phyloP scores from a whole-genome alignment of 2,888 invertebrate species.

The Bombyx huttoni region DNA sequence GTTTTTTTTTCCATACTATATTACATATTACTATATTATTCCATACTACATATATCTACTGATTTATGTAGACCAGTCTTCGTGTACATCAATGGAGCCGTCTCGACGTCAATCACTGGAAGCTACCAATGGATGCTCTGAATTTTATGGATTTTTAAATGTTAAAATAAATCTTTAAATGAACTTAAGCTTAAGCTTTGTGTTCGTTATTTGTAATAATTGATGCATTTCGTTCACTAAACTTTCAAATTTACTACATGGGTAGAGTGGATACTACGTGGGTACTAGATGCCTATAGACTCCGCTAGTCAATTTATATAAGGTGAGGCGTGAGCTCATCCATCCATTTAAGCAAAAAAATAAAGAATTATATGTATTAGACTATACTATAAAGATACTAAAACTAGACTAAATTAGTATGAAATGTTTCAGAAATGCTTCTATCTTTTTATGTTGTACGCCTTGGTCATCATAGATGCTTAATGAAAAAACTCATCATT shows the following conservation, averaged over 20 bases:
- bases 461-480: too few species aligned
- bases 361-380: too few species aligned
- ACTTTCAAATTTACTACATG: neutral
- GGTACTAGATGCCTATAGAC: too few species aligned
- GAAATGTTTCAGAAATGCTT: too few species aligned
- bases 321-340: too few species aligned
- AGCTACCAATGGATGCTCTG: slow-evolving; percentile 11
- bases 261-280: too few species aligned
- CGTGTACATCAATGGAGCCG: slow-evolving; percentile 20
- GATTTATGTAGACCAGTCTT: slow-evolving; percentile 17
- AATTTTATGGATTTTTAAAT: slow-evolving; percentile 7
- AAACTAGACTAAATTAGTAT: too few species aligned
- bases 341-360: too few species aligned
- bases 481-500: too few species aligned
- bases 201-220: neutral
- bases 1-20: slow-evolving; percentile 10
- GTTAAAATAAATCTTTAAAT: neutral
- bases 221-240: neutral
- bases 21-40: slow-evolving; percentile 22
- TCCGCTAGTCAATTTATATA: too few species aligned
- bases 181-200: neutral
- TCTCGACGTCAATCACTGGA: slow-evolving; percentile 26
- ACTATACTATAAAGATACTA: too few species aligned
- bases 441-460: too few species aligned
- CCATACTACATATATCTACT: slow-evolving; percentile 23